Percentiles rank a stretch among this genome's conserved stretches.
Evolutionary conservation across 2,797 vertebrate species (phyloP).

Genomic region (Lates japonicus): DNA sequence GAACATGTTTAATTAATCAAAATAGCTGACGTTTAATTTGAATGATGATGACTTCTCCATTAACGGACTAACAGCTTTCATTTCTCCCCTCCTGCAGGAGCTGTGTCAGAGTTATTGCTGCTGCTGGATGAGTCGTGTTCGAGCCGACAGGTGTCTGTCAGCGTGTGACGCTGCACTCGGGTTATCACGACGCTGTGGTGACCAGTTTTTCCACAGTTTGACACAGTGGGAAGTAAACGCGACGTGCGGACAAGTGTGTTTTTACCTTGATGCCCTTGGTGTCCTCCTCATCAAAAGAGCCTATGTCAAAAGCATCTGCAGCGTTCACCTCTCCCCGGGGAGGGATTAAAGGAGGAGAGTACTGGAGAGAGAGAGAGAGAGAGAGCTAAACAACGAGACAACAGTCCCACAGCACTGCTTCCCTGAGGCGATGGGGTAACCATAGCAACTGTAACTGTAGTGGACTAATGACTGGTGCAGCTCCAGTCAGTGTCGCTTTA

Average conservation of each 20-base stretch:
- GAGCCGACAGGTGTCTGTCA: too few species aligned
- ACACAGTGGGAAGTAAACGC: background rate
- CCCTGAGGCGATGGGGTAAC: conserved; percentile 41
- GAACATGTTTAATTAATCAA: too few species aligned
- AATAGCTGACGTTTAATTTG: too few species aligned
- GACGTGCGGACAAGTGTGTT: background rate
- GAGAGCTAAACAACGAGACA: conserved; percentile 17
- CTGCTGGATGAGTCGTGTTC: too few species aligned
- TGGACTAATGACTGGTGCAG: conserved; percentile 6
- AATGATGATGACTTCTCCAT: too few species aligned
- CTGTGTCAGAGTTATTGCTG: too few species aligned
- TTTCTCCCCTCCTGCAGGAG: too few species aligned
- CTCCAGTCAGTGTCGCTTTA: conserved; percentile 6
- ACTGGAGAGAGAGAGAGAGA: conserved; percentile 78
- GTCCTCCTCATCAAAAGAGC: conserved; percentile 98
- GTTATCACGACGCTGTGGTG: background rate
- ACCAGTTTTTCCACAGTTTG: background rate
- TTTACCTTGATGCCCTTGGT: conserved; percentile 98
- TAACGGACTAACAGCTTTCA: too few species aligned
- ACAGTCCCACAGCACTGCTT: conserved; percentile 21
- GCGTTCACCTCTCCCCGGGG: conserved; percentile 98
- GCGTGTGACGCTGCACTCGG: too few species aligned
- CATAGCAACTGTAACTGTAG: conserved; percentile 50
- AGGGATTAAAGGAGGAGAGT: conserved; percentile 94
- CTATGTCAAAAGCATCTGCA: conserved; percentile 97